Conservation (phyloP, 2,888 invertebrate genomes). For the Shargacucullia verbasci region DNA sequence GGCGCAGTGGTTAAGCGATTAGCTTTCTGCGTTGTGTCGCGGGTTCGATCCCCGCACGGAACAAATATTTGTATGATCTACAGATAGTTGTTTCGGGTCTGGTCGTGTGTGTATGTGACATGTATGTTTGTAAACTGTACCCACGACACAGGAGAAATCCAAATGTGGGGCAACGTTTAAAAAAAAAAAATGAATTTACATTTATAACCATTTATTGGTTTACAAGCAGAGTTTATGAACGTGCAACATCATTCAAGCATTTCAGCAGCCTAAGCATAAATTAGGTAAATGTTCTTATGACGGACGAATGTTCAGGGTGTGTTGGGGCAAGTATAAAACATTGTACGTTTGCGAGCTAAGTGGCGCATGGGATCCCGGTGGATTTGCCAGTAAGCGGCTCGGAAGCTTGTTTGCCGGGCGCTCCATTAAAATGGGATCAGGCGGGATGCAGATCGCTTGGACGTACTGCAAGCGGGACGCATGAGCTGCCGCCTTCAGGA, state of each 20-base stretch:
- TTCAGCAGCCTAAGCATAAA: constrained; percentile 25
- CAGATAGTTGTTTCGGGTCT: too few relatives aligned
- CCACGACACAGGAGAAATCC: too few relatives aligned
- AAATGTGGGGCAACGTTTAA: too few relatives aligned
- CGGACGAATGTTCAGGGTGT: constrained; percentile 44
- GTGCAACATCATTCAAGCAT: constrained; percentile 18
- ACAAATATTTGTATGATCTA: too few relatives aligned
- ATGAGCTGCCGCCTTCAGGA: constrained; percentile 60
- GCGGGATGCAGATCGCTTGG: constrained; percentile 87
- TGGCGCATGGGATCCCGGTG: constrained; percentile 83
- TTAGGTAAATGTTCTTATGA: constrained; percentile 39
- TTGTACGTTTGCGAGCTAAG: constrained; percentile 79
- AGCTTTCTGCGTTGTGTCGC: too few relatives aligned
- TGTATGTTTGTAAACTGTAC: too few relatives aligned
- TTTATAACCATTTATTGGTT: constrained; percentile 40
- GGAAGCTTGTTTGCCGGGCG: constrained; percentile 87
- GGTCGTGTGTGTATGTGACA: too few relatives aligned
- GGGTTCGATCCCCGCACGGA: too few relatives aligned
- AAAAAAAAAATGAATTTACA: constrained; percentile 27
- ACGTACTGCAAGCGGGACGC: constrained; percentile 71
- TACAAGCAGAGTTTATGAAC: constrained; percentile 23
- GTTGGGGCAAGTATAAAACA: constrained; percentile 67
- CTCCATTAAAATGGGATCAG: constrained; percentile 89
- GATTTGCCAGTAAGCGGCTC: constrained; percentile 87
- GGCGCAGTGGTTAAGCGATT: too few relatives aligned